Evolutionary conservation across 2,888 invertebrate genomes (phyloP).

Genomic region (Drosophila ustulata): DNA sequence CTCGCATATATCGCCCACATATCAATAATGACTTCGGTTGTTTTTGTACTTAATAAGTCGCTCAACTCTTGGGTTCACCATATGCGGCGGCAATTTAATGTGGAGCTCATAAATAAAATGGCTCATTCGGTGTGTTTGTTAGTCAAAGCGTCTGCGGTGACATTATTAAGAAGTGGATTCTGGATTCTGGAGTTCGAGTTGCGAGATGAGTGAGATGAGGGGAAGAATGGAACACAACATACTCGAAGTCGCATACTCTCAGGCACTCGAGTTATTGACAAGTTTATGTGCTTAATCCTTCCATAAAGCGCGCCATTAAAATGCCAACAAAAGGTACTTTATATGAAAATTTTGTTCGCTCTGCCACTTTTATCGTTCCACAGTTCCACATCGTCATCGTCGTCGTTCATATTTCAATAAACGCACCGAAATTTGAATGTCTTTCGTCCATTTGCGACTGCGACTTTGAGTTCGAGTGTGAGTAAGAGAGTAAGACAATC

Average conservation of each 20-base stretch:
- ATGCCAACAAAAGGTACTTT: conserved; percentile 82
- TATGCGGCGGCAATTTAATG: conserved; percentile 73
- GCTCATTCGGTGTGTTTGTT: conserved; percentile 58
- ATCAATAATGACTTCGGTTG: conserved; percentile 65
- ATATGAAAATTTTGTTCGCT: conserved; percentile 78
- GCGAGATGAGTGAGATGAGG: neutral
- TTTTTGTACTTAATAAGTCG: conserved; percentile 74
- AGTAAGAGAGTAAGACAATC: conserved; percentile 64
- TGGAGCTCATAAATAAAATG: conserved; percentile 73
- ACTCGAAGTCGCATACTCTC: conserved; percentile 42
- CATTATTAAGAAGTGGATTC: conserved; percentile 71
- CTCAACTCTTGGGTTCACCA: conserved; percentile 58
- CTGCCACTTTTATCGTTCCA: conserved; percentile 64
- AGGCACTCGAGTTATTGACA: conserved; percentile 83
- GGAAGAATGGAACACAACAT: neutral
- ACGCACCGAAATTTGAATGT: conserved; percentile 78
- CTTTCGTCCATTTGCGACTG: conserved; percentile 6
- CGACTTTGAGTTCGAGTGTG: conserved; percentile 8
- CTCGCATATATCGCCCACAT: conserved; percentile 30
- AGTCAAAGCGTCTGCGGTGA: conserved; percentile 74
- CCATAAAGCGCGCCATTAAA: conserved; percentile 82
- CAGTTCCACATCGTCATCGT: conserved; percentile 16
- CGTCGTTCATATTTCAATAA: conserved; percentile 77
- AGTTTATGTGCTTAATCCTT: conserved; percentile 83
- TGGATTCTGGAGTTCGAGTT: conserved; percentile 34